Percentiles rank a stretch among this genome's conserved stretches.
These are phyloP conservation scores for Bos indicus DNA, from an alignment of 2,113 vertebrate species.

Conservation along the genomic window DNA sequence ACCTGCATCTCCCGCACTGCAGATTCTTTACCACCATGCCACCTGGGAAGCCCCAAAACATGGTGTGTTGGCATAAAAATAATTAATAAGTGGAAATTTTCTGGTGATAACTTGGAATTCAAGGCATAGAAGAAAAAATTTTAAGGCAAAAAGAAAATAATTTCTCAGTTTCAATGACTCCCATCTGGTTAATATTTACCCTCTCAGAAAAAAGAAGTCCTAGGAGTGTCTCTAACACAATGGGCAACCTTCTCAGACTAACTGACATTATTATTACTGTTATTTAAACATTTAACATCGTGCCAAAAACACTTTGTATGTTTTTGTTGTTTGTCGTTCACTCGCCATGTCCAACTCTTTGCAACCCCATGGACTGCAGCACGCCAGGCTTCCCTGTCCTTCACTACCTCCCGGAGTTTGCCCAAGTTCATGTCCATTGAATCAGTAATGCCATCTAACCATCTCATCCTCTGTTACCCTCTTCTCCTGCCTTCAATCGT, in stretches of 20 bases:
- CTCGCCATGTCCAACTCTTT: not conserved
- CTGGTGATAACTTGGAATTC: constrained; percentile 15
- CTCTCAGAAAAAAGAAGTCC: not conserved
- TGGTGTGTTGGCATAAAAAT: not conserved
- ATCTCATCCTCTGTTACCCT: not conserved
- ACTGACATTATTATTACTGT: not conserved
- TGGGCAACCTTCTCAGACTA: not conserved
- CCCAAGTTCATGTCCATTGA: not conserved
- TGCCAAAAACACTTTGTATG: not conserved
- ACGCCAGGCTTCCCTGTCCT: not conserved
- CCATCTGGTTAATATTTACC: constrained; percentile 30
- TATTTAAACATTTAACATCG: not conserved
- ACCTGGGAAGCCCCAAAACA: not conserved
- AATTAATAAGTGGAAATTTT: constrained; percentile 27
- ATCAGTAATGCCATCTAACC: not conserved
- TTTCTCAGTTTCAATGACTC: constrained; percentile 30
- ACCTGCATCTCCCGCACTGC: not conserved
- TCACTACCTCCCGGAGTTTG: not conserved
- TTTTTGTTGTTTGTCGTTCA: not conserved
- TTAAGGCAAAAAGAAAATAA: constrained; percentile 22
- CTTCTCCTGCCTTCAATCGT: not conserved
- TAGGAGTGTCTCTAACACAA: not conserved
- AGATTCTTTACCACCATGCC: not conserved
- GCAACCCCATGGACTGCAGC: not conserved
- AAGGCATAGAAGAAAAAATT: constrained; percentile 27